Evolutionary conservation across 2,113 vertebrate species (phyloP).

Genomic region (Pongo pygmaeus): DNA sequence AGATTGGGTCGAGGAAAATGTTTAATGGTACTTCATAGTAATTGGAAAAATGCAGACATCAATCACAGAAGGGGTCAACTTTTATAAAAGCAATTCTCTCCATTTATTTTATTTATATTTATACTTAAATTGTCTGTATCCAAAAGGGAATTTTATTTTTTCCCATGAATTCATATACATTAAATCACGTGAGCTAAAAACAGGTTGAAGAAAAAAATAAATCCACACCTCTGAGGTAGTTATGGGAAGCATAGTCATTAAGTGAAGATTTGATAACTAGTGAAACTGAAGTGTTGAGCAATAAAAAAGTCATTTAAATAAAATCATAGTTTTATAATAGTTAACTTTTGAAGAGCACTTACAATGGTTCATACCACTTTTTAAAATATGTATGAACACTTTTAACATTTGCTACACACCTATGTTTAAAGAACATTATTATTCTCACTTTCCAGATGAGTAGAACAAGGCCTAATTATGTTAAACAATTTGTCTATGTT

Average conservation of each 20-base stretch:
- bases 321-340: background rate
- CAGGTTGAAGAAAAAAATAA: background rate
- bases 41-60: background rate
- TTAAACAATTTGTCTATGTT: background rate
- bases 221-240: background rate
- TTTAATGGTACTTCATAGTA: background rate
- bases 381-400: background rate
- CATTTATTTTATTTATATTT: background rate
- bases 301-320: background rate
- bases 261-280: background rate
- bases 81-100: background rate
- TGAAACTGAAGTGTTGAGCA: background rate
- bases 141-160: background rate
- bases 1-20: background rate
- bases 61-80: background rate
- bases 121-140: background rate
- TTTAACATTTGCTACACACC: background rate
- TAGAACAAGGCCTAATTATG: background rate
- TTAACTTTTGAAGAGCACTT: background rate
- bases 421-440: background rate
- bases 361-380: background rate
- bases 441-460: background rate
- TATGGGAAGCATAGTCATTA: background rate
- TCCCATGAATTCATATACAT: background rate
- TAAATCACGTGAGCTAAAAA: background rate